These are phyloP conservation scores for Cairina moschata DNA, from an alignment of 2,113 vertebrate genomes.

Conservation along the genomic window DNA sequence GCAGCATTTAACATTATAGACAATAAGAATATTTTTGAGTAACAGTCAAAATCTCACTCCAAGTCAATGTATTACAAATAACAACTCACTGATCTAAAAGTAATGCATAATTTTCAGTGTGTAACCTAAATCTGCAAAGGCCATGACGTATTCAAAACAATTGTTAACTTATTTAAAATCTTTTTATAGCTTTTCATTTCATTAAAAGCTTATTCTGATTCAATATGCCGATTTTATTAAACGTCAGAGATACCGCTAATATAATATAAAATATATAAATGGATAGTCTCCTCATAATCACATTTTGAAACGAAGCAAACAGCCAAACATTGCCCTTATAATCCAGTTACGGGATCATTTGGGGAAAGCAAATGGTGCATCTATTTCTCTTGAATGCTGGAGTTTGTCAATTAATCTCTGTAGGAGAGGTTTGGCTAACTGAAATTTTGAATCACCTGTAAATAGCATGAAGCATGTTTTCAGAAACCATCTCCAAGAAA, in stretches of 20 bases:
- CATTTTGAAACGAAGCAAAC: not conserved
- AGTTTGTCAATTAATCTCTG: not conserved
- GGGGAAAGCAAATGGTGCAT: not conserved
- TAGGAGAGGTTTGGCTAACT: not conserved
- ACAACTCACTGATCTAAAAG: not conserved
- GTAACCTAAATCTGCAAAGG: not conserved
- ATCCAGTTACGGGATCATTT: not conserved
- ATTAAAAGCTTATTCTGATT: not conserved
- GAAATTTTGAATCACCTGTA: not conserved
- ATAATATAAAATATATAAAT: not conserved
- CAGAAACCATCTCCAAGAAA: not conserved
- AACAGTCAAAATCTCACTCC: not conserved
- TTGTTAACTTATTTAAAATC: not conserved
- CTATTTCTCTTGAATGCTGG: not conserved
- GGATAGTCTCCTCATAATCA: not conserved
- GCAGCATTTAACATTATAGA: not conserved
- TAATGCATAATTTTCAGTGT: rapidly evolving
- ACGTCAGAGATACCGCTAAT: not conserved
- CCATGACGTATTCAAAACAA: not conserved
- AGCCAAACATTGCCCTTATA: not conserved
- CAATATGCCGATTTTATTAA: not conserved
- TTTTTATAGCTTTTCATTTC: not conserved
- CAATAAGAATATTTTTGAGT: not conserved
- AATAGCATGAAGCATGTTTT: not conserved
- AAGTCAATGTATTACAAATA: not conserved